Percentiles rank a stretch among this genome's conserved stretches.
Conservation (phyloP, 2,797 vertebrate species). For the Rhabdophis nuchalis region DNA sequence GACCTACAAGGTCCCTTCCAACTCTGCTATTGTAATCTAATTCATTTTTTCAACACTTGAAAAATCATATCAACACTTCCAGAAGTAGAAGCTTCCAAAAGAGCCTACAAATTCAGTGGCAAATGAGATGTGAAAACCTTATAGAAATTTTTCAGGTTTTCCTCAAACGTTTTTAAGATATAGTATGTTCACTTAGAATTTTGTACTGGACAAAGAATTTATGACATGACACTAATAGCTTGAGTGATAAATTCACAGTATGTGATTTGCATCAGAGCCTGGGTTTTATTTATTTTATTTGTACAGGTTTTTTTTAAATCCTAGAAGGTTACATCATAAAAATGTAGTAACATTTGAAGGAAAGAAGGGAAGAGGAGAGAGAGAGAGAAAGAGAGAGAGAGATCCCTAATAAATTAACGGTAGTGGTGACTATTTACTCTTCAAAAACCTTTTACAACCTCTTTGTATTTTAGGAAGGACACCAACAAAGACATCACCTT, state of each 20-base stretch:
- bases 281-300: neutral
- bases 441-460: no score
- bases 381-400: no score
- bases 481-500: no score
- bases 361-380: no score
- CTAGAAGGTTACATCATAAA: no score
- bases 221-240: neutral
- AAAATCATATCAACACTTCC: neutral
- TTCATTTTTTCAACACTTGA: neutral
- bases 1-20: no score
- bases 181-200: neutral
- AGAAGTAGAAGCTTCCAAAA: neutral
- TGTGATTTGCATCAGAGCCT: neutral
- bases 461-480: no score
- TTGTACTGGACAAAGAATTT: neutral
- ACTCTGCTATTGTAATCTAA: no score
- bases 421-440: no score
- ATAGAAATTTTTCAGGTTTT: neutral
- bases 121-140: neutral
- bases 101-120: neutral
- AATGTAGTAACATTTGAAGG: no score
- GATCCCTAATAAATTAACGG: no score
- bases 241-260: neutral
- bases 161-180: neutral
- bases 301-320: no score